phyloP scores from a whole-genome alignment of 1,140 invertebrate genomes.

The Sarcophaga peregrina region DNA sequence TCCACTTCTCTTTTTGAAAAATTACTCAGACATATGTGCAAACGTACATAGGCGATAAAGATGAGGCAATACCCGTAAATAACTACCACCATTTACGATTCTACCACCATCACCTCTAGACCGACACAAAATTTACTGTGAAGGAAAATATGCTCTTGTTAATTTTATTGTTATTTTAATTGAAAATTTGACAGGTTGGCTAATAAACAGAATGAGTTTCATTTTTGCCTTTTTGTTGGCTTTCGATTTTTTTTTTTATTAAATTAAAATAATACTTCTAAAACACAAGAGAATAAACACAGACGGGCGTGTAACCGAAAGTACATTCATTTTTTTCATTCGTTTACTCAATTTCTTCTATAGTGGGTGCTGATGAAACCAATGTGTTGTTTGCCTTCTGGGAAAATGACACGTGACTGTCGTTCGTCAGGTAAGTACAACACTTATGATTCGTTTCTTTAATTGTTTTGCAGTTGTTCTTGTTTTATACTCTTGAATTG shows the following conservation, averaged over 20 bases:
- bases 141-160: background rate
- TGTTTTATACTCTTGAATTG: background rate
- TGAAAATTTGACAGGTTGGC: constrained; percentile 39
- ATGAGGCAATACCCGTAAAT: background rate
- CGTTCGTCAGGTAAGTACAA: constrained; percentile 66
- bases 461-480: constrained; percentile 60
- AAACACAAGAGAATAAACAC: background rate
- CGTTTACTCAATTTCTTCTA: no score
- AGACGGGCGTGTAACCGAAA: background rate
- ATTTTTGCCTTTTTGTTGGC: constrained; percentile 11
- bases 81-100: background rate
- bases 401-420: constrained; percentile 66
- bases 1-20: constrained; percentile 7
- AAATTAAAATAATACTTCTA: constrained; percentile 30
- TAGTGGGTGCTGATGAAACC: background rate
- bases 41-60: background rate
- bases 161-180: constrained; percentile 40
- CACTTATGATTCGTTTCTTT: constrained; percentile 64
- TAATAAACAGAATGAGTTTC: constrained; percentile 38
- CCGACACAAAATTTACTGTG: background rate
- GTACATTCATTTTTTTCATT: background rate
- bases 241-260: constrained; percentile 36
- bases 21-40: background rate
- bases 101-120: background rate
- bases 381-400: constrained; percentile 61